Conservation (phyloP, 2,113 vertebrate genomes). For the Hassar affinis region DNA sequence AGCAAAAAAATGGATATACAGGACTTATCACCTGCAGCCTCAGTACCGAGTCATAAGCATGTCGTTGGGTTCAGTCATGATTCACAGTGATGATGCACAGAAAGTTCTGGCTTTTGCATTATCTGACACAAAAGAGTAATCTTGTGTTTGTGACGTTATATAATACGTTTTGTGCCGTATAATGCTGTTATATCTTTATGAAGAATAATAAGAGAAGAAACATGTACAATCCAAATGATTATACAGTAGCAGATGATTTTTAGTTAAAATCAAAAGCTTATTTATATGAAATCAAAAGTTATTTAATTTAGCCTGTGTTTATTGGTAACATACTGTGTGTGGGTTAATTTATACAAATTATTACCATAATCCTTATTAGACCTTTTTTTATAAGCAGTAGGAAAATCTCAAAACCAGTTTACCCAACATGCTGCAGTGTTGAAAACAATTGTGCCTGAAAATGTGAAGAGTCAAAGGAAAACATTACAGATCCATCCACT, state of each 20-base stretch:
- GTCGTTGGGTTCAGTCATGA: slow-evolving; percentile 8
- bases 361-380: background rate
- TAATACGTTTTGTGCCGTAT: background rate
- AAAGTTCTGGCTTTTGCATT: background rate
- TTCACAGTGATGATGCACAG: background rate
- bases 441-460: background rate
- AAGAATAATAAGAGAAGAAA: background rate
- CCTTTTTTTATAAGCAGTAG: too few species aligned
- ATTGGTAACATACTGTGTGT: background rate
- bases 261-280: too few species aligned
- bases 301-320: slow-evolving; percentile 13
- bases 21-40: background rate
- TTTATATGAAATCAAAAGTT: background rate
- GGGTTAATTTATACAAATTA: background rate
- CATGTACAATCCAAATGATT: background rate
- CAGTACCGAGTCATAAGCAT: slow-evolving; percentile 12
- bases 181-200: background rate
- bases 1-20: background rate
- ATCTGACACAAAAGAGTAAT: background rate
- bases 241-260: background rate
- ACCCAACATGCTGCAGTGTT: slow-evolving; percentile 8
- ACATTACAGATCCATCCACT: background rate
- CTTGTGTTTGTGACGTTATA: background rate
- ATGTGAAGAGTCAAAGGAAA: background rate
- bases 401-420: slow-evolving; percentile 1